Conservation (phyloP, 1,140 invertebrate species). For the Orussus abietinus region DNA sequence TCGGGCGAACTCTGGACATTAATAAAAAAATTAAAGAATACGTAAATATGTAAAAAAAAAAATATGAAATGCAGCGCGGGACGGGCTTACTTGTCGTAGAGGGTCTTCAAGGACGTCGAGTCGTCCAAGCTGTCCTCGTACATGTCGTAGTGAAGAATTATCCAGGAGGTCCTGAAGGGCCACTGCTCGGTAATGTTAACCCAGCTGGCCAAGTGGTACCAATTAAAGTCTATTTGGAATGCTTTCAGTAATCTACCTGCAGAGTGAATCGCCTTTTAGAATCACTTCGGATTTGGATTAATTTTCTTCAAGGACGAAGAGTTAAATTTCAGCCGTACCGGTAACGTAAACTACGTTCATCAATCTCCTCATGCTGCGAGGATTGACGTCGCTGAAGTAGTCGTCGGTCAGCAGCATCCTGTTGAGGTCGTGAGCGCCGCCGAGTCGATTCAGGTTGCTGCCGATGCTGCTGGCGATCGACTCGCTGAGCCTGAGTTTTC, state of each 20-base stretch:
- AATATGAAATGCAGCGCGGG: background rate
- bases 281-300: too few relatives aligned
- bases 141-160: constrained; percentile 90
- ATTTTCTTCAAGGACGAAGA: too few relatives aligned
- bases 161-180: constrained; percentile 96
- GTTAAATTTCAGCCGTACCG: too few relatives aligned
- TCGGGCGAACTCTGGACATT: constrained; percentile 64
- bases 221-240: constrained; percentile 98
- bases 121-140: constrained; percentile 86
- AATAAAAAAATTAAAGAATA: constrained; percentile 2
- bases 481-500: constrained; percentile 76
- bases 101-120: constrained; percentile 74
- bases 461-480: constrained; percentile 86
- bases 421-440: constrained; percentile 70
- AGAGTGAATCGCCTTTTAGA: too few relatives aligned
- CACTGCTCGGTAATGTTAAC: constrained; percentile 98
- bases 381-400: constrained; percentile 97
- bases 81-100: constrained; percentile 84
- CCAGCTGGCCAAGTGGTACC: constrained; percentile 96
- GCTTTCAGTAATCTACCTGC: constrained; percentile 90
- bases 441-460: constrained; percentile 76
- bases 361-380: constrained; percentile 89
- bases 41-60: constrained; percentile 8
- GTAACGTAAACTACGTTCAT: constrained; percentile 98
- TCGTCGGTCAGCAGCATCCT: constrained; percentile 89